Evolutionary conservation across 2,888 invertebrate species (phyloP), one percentile per base, ranked within the genome.

Genomic region (Adelognathus sp.): DNA sequence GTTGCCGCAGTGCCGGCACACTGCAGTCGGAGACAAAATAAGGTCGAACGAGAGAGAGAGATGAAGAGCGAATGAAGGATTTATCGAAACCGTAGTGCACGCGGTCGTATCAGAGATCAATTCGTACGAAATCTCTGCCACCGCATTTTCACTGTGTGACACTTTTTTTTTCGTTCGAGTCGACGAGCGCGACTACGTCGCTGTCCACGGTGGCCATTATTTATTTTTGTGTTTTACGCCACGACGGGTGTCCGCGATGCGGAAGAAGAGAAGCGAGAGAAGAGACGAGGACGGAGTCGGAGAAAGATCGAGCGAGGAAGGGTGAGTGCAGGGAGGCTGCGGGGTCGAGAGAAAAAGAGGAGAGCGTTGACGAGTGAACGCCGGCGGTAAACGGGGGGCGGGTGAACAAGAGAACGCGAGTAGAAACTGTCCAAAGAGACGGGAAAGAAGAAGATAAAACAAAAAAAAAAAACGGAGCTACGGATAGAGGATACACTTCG

Each of bases 141-240:
- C n/a, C n/a, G n/a, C 24, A 18, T 71, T 75, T 61, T 11, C 64
- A 7, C 7, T 31, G 16, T 36, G 24, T 61, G 76, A 70, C 75
- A 44, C 71, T 73, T 58, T 79, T 83, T 79, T 84, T 74, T 74
- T 78, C 60, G 6, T 14, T 14, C n/a, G 24, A 3, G 9, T 11
- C 58, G 76, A 71, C 70, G 54, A 36, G 44, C 46, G 9, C 21
- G 52, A 50, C 61, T 58, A n/a, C 75, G 69, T 31, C 69, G 76
- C 71, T 54, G 72, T 41, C 76, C 76, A 11, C 76, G 80, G 78
- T 81, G 84, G 86, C 87, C 84, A 84, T 87, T 87, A 87, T 87
- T 88, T 86, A 87, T 88, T 88, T 88, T 86, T 86, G 84, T 84
- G 86, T 87, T 87, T 87, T 85, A 83, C 84, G 81, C 82, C 72